Evolutionary conservation across 2,888 invertebrate genomes (phyloP).

Genomic region (Ennomos quercinarius): DNA sequence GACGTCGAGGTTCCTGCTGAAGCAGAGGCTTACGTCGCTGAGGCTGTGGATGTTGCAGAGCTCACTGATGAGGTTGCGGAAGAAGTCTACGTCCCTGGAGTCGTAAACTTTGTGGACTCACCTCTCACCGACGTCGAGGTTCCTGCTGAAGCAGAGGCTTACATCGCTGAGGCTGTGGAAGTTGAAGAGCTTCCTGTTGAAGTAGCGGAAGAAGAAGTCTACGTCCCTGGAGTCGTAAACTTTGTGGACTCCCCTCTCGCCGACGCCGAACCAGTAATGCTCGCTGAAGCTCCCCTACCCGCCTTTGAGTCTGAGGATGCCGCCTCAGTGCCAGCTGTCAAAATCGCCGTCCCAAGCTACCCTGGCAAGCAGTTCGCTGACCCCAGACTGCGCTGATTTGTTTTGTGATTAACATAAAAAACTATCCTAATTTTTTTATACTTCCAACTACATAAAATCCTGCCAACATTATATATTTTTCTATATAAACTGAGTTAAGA

Average conservation of each 20-base stretch:
- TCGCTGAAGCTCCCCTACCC: conserved; percentile 9
- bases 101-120: conserved; percentile 13
- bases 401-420: too few species aligned
- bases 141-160: conserved; percentile 1
- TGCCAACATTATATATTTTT: too few species aligned
- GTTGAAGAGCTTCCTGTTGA: too few species aligned
- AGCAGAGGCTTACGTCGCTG: too few species aligned
- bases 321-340: neutral
- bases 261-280: conserved; percentile 2
- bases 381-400: conserved; percentile 45
- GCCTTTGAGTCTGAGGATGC: conserved; percentile 21
- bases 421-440: too few species aligned
- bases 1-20: neutral
- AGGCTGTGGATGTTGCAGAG: too few species aligned
- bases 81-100: too few species aligned
- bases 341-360: conserved; percentile 18
- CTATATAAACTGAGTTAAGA: too few species aligned
- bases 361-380: conserved; percentile 44
- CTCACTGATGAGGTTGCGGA: too few species aligned
- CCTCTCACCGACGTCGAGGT: neutral
- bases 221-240: neutral
- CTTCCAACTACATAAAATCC: too few species aligned
- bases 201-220: too few species aligned
- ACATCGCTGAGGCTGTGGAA: too few species aligned
- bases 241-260: conserved; percentile 14